Evolutionary conservation across 2,888 invertebrate species (phyloP).

Genomic region (Epirrita christyi): DNA sequence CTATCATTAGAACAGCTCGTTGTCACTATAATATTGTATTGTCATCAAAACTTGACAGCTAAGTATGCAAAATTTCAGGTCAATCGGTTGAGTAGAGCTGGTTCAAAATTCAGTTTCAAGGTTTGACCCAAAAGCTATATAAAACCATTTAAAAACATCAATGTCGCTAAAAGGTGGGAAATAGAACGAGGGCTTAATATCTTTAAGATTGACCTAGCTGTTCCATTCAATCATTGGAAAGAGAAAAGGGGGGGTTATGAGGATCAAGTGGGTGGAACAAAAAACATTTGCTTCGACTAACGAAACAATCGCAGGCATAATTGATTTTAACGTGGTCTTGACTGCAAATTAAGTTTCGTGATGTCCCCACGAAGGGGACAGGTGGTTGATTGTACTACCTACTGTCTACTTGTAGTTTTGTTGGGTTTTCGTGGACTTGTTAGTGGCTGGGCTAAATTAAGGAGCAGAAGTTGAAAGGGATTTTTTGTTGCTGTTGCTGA

Average conservation of each 20-base stretch:
- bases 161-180: no score
- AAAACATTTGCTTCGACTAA: constrained; percentile 78
- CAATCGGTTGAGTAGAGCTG: no score
- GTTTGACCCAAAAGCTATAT: no score
- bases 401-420: constrained; percentile 6
- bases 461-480: not conserved
- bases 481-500: not conserved
- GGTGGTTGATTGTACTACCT: constrained; percentile 14
- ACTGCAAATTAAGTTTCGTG: constrained; percentile 70
- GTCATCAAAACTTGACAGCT: no score
- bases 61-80: no score
- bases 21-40: no score
- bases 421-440: constrained; percentile 7
- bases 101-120: no score
- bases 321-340: constrained; percentile 79
- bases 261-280: constrained; percentile 48
- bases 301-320: constrained; percentile 83
- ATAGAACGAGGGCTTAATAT: no score
- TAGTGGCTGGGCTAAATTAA: not conserved
- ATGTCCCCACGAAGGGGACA: constrained; percentile 35
- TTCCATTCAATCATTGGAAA: not conserved
- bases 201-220: constrained; percentile 16
- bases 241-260: constrained; percentile 13
- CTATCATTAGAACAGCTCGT: no score
- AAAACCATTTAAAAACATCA: no score